Conservation (phyloP, 2,888 invertebrate species). For the Galerucella calmariensis region DNA sequence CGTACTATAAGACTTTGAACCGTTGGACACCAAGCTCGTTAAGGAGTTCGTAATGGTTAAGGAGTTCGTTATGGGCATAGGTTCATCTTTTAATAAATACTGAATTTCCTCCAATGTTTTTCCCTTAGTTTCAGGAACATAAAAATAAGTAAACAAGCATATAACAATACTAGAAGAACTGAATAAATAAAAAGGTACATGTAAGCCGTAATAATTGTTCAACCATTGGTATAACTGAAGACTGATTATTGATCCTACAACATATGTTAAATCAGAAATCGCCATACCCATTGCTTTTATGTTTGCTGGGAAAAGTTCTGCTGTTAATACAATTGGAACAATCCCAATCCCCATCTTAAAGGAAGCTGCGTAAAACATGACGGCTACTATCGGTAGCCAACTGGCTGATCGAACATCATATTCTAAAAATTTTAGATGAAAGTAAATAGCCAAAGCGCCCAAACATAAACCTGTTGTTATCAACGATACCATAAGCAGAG, state of each 20-base stretch:
- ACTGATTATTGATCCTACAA: conserved; percentile 56
- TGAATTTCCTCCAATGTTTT: conserved; percentile 76
- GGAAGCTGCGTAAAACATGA: conserved; percentile 60
- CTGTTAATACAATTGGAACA: conserved; percentile 62
- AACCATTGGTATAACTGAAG: conserved; percentile 58
- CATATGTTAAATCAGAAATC: conserved; percentile 59
- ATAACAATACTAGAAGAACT: conserved; percentile 48
- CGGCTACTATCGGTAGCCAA: conserved; percentile 60
- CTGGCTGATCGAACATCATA: conserved; percentile 55
- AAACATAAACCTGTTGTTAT: conserved; percentile 58
- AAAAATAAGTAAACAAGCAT: conserved; percentile 43
- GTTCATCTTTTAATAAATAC: conserved; percentile 42
- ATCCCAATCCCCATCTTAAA: conserved; percentile 62
- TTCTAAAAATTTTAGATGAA: conserved; percentile 56
- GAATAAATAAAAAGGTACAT: conserved; percentile 61
- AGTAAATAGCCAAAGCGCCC: conserved; percentile 59
- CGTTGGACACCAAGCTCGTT: conserved; percentile 1
- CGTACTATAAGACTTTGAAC: conserved; percentile 30
- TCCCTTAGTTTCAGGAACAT: conserved; percentile 77
- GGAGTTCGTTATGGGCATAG: conserved; percentile 1
- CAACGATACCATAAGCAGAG: conserved; percentile 57
- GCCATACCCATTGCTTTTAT: conserved; percentile 64
- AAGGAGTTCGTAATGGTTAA: conserved; percentile 4
- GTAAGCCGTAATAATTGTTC: conserved; percentile 55
- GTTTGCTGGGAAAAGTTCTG: conserved; percentile 62